A percentile compares a stretch with the other conserved stretches of the same genome.
These are phyloP conservation scores for Oedothorax gibbosus DNA, from an alignment of 1,140 invertebrate genomes.

Conservation along the genomic window DNA sequence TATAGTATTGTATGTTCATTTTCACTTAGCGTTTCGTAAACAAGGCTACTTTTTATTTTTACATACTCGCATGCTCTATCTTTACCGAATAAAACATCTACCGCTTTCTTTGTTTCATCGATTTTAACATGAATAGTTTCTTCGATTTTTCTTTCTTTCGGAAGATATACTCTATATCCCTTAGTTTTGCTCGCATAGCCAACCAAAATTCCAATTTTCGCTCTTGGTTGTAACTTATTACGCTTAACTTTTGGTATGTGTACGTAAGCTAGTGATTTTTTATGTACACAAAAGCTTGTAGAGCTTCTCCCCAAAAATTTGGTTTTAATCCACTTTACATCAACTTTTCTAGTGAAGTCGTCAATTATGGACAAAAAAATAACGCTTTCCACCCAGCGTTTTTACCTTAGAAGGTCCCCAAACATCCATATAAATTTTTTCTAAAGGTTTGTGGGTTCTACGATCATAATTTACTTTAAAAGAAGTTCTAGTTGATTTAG, in stretches of 20 bases:
- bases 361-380: not conserved
- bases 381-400: no score
- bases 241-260: conserved; percentile 4
- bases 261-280: conserved; percentile 1
- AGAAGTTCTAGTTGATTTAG: not conserved
- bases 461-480: not conserved
- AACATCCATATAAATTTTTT: not conserved
- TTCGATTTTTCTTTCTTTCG: not conserved
- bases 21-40: no score
- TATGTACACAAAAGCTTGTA: not conserved
- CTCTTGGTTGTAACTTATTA: conserved; percentile 22
- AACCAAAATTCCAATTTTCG: conserved; percentile 1
- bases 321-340: not conserved
- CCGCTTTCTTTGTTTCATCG: not conserved
- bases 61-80: not conserved
- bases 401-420: not conserved
- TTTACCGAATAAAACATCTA: not conserved
- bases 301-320: not conserved
- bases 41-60: no score
- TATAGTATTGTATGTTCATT: no score
- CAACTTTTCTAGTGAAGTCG: not conserved
- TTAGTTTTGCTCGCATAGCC: not conserved
- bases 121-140: conserved; percentile 1
- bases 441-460: not conserved
- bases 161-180: not conserved